These are phyloP conservation scores for Seriola aureovittata DNA, from an alignment of 2,113 vertebrate genomes.

Conservation along the genomic window DNA sequence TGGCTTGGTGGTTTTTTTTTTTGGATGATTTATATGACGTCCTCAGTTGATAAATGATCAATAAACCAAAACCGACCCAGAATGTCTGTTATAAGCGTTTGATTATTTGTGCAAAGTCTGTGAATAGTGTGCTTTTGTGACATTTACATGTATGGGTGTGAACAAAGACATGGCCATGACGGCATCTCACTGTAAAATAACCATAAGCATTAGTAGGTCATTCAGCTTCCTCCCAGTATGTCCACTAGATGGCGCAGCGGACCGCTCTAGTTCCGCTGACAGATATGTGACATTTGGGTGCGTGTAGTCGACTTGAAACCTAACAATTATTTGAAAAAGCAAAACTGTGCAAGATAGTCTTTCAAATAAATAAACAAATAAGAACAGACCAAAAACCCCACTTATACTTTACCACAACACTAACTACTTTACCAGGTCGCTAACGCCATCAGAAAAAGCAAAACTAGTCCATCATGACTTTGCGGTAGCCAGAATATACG, in stretches of 20 bases:
- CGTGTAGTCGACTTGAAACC: background rate
- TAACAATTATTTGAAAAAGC: background rate
- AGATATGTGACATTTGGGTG: background rate
- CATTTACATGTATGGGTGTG: too few species aligned
- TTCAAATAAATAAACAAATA: background rate
- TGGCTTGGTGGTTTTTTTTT: background rate
- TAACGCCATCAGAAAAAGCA: background rate
- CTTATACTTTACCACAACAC: too few species aligned
- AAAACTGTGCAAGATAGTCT: background rate
- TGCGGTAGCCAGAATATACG: accelerated
- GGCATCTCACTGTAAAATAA: background rate
- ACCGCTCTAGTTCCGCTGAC: background rate
- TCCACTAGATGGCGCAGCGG: background rate
- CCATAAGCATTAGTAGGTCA: conserved; percentile 4
- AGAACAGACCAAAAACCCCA: too few species aligned
- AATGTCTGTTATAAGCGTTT: background rate
- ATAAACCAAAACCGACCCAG: conserved; percentile 63
- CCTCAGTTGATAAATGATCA: conserved; percentile 31
- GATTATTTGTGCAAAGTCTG: background rate
- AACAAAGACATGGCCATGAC: background rate
- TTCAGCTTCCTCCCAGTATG: background rate
- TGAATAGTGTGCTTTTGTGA: background rate
- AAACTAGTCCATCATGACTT: too few species aligned
- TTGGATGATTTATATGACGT: conserved; percentile 51
- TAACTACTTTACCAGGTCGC: background rate